Evolutionary conservation across 2,113 vertebrate species (phyloP).

Genomic region (Grammomys dolichurus): DNA sequence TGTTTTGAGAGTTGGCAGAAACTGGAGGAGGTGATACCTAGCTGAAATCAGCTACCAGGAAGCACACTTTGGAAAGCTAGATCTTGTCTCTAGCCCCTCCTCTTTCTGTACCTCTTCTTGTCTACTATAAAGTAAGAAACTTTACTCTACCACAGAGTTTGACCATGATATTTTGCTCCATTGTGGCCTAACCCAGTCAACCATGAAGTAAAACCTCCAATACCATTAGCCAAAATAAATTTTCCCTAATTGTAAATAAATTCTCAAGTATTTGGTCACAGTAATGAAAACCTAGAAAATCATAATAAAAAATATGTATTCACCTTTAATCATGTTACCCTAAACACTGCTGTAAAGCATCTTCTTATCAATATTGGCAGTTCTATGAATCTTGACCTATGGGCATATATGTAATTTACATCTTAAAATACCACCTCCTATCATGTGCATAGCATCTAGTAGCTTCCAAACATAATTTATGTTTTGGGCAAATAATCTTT

Average conservation of each 20-base stretch:
- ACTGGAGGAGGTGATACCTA: not conserved
- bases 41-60: not conserved
- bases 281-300: not conserved
- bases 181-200: not conserved
- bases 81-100: not conserved
- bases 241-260: not conserved
- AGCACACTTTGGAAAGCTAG: not conserved
- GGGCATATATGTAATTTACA: not conserved
- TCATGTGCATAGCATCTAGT: not conserved
- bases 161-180: not conserved
- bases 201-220: not conserved
- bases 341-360: not conserved
- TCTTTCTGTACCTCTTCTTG: not conserved
- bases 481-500: conserved; percentile 43
- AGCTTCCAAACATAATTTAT: conserved; percentile 40
- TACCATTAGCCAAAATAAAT: not conserved
- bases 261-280: not conserved
- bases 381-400: conserved; percentile 34
- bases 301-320: not conserved
- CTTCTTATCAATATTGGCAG: not conserved
- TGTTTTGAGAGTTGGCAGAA: not conserved
- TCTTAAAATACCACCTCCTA: not conserved
- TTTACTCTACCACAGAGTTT: not conserved
- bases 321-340: not conserved
- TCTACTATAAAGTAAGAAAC: not conserved